These are phyloP conservation scores for Pammene fasciana DNA, from an alignment of 2,888 invertebrate genomes.

Conservation along the genomic window DNA sequence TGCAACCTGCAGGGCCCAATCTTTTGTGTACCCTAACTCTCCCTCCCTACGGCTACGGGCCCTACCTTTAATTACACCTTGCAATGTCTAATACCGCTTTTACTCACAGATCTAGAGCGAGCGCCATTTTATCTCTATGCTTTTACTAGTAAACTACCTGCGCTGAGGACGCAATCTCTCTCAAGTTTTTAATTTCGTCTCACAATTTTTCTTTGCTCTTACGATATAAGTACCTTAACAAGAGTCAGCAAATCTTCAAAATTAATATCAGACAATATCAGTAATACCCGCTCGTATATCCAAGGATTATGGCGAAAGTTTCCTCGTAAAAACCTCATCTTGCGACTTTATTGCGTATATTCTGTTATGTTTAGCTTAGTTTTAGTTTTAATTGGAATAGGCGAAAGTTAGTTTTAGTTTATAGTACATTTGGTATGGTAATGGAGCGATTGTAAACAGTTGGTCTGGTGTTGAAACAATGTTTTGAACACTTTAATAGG, in stretches of 20 bases:
- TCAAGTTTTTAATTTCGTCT: no score
- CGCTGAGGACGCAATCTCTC: no score
- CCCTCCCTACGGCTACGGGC: no score
- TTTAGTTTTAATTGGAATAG: constrained; percentile 23
- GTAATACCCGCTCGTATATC: constrained; percentile 31
- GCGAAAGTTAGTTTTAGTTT: constrained; percentile 13
- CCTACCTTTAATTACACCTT: no score
- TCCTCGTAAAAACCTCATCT: constrained; percentile 43
- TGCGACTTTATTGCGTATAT: constrained; percentile 25
- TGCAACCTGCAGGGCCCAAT: no score
- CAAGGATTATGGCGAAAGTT: constrained; percentile 43
- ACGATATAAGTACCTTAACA: constrained; percentile 1
- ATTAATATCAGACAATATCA: constrained; percentile 30
- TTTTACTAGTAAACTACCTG: no score
- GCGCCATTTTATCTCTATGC: no score
- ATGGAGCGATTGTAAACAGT: constrained; percentile 14
- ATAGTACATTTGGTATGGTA: constrained; percentile 2
- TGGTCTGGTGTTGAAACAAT: constrained; percentile 1
- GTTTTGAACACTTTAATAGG: neutral
- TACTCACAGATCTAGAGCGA: no score
- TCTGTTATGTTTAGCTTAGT: constrained; percentile 13
- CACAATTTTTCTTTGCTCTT: no score
- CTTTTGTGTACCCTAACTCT: no score
- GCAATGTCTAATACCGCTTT: no score
- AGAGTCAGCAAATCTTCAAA: constrained; percentile 6